phyloP scores from a whole-genome alignment of 2,113 vertebrate species.

The Burhinus bistriatus region DNA sequence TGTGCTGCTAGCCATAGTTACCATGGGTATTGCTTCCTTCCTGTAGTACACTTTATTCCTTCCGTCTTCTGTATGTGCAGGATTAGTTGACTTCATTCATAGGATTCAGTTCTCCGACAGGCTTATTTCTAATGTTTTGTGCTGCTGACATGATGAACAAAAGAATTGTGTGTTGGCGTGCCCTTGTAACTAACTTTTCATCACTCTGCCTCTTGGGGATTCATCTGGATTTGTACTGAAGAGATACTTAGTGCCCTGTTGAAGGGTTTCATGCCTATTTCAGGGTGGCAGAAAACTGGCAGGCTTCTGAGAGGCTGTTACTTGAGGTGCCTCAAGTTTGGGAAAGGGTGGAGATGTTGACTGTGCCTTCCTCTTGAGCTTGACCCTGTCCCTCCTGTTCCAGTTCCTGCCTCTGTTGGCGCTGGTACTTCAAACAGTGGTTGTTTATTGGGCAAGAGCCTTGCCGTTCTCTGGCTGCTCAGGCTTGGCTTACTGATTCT shows the following conservation, averaged over 20 bases:
- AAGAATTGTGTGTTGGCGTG: fast-evolving
- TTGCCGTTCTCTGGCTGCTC: neutral
- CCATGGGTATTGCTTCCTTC: neutral
- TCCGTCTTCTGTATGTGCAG: neutral
- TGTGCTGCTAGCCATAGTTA: neutral
- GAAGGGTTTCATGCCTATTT: neutral
- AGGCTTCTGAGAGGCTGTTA: neutral
- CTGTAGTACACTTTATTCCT: neutral
- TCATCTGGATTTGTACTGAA: neutral
- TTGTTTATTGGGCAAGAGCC: neutral
- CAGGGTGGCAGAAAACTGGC: neutral
- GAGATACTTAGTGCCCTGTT: neutral
- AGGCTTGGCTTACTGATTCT: neutral
- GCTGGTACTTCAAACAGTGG: neutral
- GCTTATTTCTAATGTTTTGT: neutral
- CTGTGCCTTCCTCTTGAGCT: neutral
- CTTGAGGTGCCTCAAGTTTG: neutral
- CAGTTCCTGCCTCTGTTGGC: neutral
- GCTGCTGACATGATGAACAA: neutral
- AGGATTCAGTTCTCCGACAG: neutral
- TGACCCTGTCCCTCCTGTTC: neutral
- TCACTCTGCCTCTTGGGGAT: neutral
- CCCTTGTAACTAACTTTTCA: neutral
- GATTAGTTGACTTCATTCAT: neutral
- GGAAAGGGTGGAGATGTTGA: neutral